Percentiles rank a stretch among this genome's conserved stretches.
Evolutionary conservation across 2,797 vertebrate species (phyloP).

Genomic region (Helostoma temminkii): DNA sequence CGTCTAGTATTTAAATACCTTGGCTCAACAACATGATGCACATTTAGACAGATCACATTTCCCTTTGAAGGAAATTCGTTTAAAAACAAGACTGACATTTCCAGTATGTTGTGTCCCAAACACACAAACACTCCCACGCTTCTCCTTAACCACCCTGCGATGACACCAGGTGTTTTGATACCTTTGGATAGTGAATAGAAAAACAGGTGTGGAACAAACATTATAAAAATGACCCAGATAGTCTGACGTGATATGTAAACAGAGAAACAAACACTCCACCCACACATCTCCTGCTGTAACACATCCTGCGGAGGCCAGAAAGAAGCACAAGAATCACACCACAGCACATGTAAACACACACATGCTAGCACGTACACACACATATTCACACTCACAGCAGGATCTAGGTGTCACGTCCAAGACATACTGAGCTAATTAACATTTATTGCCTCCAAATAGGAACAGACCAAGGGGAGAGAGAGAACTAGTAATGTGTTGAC

Average conservation of each 20-base stretch:
- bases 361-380: slow-evolving; percentile 21
- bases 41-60: neutral
- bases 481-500: slow-evolving; percentile 14
- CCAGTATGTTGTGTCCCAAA: slow-evolving; percentile 7
- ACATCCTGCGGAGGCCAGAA: slow-evolving; percentile 39
- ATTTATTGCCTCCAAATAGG: slow-evolving; percentile 59
- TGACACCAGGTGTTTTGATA: slow-evolving; percentile 26
- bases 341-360: slow-evolving; percentile 18
- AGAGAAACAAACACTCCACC: slow-evolving; percentile 54
- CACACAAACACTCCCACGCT: slow-evolving; percentile 28
- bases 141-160: slow-evolving; percentile 36
- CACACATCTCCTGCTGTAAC: slow-evolving; percentile 44
- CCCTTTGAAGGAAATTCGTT: slow-evolving; percentile 36
- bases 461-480: slow-evolving; percentile 21
- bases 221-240: slow-evolving; percentile 63
- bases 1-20: neutral
- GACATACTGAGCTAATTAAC: slow-evolving; percentile 67
- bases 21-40: slow-evolving; percentile 8
- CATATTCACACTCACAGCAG: slow-evolving; percentile 48
- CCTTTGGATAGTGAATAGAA: slow-evolving; percentile 36
- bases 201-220: slow-evolving; percentile 28
- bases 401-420: slow-evolving; percentile 64
- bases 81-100: slow-evolving; percentile 9
- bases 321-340: slow-evolving; percentile 34
- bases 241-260: slow-evolving; percentile 54